Conservation (phyloP, 2,888 invertebrate genomes). For the Camptogramma bilineatum region DNA sequence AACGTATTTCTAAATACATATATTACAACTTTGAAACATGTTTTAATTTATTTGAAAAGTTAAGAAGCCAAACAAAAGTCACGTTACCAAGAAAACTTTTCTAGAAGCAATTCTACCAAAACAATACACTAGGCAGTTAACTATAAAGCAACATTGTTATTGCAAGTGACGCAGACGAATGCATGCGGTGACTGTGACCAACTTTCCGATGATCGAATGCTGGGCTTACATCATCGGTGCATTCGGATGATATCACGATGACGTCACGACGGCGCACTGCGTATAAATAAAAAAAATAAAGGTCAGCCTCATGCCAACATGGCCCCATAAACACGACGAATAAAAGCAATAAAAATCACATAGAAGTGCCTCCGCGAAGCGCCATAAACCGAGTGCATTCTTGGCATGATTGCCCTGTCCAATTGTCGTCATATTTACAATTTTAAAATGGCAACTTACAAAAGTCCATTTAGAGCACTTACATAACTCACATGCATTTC, state of each 20-base stretch:
- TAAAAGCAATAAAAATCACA: slow-evolving; percentile 58
- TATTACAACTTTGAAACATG: slow-evolving; percentile 12
- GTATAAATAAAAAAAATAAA: slow-evolving; percentile 50
- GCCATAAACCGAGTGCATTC: slow-evolving; percentile 56
- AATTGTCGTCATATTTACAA: slow-evolving; percentile 43
- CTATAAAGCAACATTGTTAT: slow-evolving; percentile 13
- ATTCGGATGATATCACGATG: slow-evolving; percentile 55
- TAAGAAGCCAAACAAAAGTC: slow-evolving; percentile 6
- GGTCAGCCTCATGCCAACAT: slow-evolving; percentile 52
- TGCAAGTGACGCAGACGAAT: slow-evolving; percentile 28
- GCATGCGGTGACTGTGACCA: slow-evolving; percentile 39
- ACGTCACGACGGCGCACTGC: slow-evolving; percentile 59
- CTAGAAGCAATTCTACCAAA: slow-evolving; percentile 15
- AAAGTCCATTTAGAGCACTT: slow-evolving; percentile 34
- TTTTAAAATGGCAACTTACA: slow-evolving; percentile 34
- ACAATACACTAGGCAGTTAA: slow-evolving; percentile 10
- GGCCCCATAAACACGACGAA: slow-evolving; percentile 52
- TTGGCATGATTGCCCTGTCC: slow-evolving; percentile 62
- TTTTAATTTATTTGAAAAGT: slow-evolving; percentile 19
- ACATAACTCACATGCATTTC: slow-evolving; percentile 37
- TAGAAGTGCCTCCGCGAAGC: slow-evolving; percentile 52
- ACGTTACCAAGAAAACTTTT: slow-evolving; percentile 16
- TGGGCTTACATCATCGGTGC: slow-evolving; percentile 64
- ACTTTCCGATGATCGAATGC: slow-evolving; percentile 57
- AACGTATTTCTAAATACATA: slow-evolving; percentile 16